Conservation (phyloP, 2,888 invertebrate genomes). For the Erpobdella octoculata region DNA sequence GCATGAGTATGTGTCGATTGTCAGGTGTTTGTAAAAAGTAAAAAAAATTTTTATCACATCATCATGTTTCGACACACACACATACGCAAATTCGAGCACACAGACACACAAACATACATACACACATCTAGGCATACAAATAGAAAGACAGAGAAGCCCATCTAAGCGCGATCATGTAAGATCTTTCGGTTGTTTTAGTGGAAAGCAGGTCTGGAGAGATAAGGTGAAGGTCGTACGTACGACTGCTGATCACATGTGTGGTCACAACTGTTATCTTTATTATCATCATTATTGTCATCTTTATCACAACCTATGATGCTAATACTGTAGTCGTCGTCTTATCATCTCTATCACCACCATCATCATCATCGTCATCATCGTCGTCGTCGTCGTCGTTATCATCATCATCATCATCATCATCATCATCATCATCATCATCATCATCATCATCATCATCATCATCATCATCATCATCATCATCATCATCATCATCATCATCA, state of each 20-base stretch:
- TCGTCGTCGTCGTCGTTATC: constrained; percentile 17
- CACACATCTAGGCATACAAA: no score
- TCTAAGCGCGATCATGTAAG: no score
- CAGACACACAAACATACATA: no score
- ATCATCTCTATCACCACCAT: neutral
- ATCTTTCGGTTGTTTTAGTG: no score
- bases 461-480: constrained; percentile 15
- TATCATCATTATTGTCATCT: neutral
- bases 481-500: neutral
- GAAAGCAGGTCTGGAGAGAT: no score
- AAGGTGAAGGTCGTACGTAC: neutral
- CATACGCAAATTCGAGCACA: no score
- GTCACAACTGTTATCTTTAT: neutral
- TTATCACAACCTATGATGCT: neutral
- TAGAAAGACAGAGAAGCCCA: no score
- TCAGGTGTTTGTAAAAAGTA: no score
- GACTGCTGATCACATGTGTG: neutral
- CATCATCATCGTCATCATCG: constrained; percentile 20
- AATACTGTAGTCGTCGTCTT: neutral
- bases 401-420: constrained; percentile 21
- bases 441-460: constrained; percentile 16
- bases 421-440: constrained; percentile 20
- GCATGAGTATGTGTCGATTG: no score
- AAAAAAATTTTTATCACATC: no score
- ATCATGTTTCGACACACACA: no score